Base-by-base conservation (phyloP, 2,888 invertebrate species). In the Ormyrus nitidulus region DNA sequence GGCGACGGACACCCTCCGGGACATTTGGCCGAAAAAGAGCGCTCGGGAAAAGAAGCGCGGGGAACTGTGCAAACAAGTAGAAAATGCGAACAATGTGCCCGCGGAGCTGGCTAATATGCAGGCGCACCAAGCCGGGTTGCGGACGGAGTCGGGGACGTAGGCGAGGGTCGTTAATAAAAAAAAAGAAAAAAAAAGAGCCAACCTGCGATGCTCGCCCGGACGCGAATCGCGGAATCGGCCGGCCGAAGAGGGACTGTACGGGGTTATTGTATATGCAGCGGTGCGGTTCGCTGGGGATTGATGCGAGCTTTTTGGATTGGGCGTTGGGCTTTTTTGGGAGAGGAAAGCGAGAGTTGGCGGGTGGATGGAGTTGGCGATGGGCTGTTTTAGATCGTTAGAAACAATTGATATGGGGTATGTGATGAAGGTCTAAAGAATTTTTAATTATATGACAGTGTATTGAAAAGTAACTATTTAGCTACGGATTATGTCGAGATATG, bases 1-100 rank as follows among this genome's bases (percentile, higher is more conserved):
- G 70, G 74, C 75, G 71, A 80, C 80, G 19, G 19, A 19, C 19
- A 1, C 71, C 79, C 79, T 49, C 74, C 34, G 49, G 58, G 7
- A 73, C 71, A 79, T 79, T 79, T 79, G 69, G 73, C 6, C n/a
- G 49, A 13, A 66, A 58, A 61, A 34, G 54, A 65, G 48, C 59
- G 13, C n/a, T 2, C 9, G 9, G 5, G 7, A 87, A 88, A 88
- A 87, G 86, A 83, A 81, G 72, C 34, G 34, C 34, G 85, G 87
- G 85, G 86, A 88, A 89, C 90, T 90, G 90, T 89, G 89, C 90
- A 90, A 90, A 90, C 87, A 89, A 88, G 90, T 90, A 90, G 89
- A 88, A 90, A 90, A 90, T 90, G 84, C 84, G 85, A 83, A 90
- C 90, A 90, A 90, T 90, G 89, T 89, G 89, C 86, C 87, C 88